A percentile compares a stretch with the other conserved stretches of the same genome.
phyloP scores from a whole-genome alignment of 1,140 invertebrate species.

The Calephelis nemesis region DNA sequence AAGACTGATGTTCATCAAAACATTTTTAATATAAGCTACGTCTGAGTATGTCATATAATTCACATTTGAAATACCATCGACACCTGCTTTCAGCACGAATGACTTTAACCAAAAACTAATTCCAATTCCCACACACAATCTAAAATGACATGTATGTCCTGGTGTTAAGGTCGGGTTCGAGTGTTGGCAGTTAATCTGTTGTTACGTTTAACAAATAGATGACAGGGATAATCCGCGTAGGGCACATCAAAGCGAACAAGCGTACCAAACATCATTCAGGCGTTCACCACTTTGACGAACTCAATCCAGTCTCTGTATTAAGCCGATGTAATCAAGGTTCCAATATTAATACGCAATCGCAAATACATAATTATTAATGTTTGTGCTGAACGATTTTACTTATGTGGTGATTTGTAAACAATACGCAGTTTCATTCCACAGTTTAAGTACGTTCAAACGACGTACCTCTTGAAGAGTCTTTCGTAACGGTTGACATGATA shows the following conservation, averaged over 20 bases:
- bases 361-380: conserved; percentile 13
- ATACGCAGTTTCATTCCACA: too few species aligned
- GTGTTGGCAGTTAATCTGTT: not conserved
- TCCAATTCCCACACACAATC: not conserved
- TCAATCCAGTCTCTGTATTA: conserved; percentile 25
- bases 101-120: conserved; percentile 22
- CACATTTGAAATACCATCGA: conserved; percentile 15
- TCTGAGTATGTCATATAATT: conserved; percentile 22
- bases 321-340: conserved; percentile 27
- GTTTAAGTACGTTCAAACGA: too few species aligned
- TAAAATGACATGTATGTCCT: not conserved
- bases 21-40: conserved; percentile 18
- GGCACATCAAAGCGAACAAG: conserved; percentile 33
- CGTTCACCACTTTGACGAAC: conserved; percentile 30
- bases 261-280: conserved; percentile 35
- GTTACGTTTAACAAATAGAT: conserved; percentile 13
- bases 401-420: not conserved
- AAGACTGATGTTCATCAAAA: not conserved
- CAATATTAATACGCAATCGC: conserved; percentile 20
- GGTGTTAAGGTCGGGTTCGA: not conserved
- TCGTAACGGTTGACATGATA: too few species aligned
- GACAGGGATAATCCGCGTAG: conserved; percentile 26
- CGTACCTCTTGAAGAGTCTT: too few species aligned
- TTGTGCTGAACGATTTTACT: conserved; percentile 7
- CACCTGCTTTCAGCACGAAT: conserved; percentile 26